Evolutionary conservation across 2,797 vertebrate genomes (phyloP).

Genomic region (Vespertilio murinus): DNA sequence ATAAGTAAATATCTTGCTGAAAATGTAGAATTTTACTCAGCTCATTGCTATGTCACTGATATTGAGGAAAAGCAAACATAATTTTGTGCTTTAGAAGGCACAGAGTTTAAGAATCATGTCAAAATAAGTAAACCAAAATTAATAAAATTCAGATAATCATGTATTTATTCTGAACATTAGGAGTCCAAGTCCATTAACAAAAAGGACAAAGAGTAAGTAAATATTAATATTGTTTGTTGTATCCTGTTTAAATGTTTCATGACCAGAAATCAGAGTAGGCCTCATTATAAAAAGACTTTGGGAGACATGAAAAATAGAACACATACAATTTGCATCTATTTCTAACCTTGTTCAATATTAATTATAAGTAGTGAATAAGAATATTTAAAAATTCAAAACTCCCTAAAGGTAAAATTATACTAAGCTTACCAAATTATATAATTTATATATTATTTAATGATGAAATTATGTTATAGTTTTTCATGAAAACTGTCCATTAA

Average conservation of each 20-base stretch:
- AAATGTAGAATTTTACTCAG: background rate
- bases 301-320: background rate
- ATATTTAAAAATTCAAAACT: background rate
- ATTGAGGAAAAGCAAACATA: background rate
- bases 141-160: background rate
- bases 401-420: background rate
- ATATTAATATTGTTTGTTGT: conserved; percentile 42
- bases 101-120: background rate
- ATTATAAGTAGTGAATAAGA: background rate
- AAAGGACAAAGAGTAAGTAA: background rate
- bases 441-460: background rate
- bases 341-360: background rate
- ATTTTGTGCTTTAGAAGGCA: background rate
- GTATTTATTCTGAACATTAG: background rate
- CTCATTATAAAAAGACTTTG: background rate
- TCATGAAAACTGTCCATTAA: background rate
- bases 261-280: background rate
- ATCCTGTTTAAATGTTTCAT: conserved; percentile 17
- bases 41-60: background rate
- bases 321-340: background rate
- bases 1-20: background rate
- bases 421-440: background rate
- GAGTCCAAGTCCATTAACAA: conserved; percentile 21
- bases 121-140: background rate
- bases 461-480: background rate